Percentiles rank a stretch among this genome's conserved stretches.
These are phyloP conservation scores for Halocynthia roretzi DNA, from an alignment of 23 tunicate species.

Conservation along the genomic window DNA sequence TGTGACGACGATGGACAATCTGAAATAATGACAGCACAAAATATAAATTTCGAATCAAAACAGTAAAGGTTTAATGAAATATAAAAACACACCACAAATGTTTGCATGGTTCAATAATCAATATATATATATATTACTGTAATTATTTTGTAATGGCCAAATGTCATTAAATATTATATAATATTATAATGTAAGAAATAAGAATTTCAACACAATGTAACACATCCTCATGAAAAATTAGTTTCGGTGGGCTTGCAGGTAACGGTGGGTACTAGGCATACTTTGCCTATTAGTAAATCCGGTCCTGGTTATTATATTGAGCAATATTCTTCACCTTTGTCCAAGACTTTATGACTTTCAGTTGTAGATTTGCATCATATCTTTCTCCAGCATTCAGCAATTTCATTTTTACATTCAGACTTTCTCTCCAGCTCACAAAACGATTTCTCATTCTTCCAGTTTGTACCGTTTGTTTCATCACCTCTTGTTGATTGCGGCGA, in stretches of 20 bases:
- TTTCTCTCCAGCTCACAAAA: background rate
- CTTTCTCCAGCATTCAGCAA: background rate
- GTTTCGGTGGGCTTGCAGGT: too few species aligned
- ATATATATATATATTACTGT: too few species aligned
- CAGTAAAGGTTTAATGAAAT: background rate
- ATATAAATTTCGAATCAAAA: background rate
- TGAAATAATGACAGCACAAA: background rate
- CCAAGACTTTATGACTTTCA: background rate
- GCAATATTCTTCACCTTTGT: background rate
- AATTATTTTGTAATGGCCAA: too few species aligned
- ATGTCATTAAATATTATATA: too few species aligned
- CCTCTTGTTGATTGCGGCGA: background rate
- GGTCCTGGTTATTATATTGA: too few species aligned
- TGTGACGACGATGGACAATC: background rate
- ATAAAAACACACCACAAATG: background rate
- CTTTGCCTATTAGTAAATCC: too few species aligned
- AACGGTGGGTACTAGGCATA: too few species aligned
- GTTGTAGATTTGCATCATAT: background rate
- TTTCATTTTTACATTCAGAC: constrained; percentile 1
- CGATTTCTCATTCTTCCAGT: background rate
- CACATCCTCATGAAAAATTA: too few species aligned
- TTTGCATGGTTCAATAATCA: too few species aligned
- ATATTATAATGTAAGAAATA: too few species aligned
- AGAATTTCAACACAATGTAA: too few species aligned
- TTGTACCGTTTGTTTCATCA: background rate